Evolutionary conservation across 2,888 invertebrate genomes (phyloP).

Genomic region (Cephus sareptanus): DNA sequence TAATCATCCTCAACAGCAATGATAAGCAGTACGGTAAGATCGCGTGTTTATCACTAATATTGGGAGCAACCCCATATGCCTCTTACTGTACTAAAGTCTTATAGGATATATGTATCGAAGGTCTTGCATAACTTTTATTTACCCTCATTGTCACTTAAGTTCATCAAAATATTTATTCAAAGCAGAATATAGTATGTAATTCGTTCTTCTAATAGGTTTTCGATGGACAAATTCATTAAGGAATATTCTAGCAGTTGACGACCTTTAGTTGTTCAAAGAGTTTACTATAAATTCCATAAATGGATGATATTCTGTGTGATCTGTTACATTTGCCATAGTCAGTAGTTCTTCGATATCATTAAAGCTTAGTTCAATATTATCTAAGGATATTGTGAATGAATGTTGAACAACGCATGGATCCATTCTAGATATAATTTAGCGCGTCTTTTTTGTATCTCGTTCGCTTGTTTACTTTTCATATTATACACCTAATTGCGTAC

Average conservation of each 20-base stretch:
- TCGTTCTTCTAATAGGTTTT: not conserved
- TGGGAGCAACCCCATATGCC: not conserved
- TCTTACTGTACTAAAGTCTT: not conserved
- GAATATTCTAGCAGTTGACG: not conserved
- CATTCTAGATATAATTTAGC: not conserved
- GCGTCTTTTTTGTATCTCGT: not conserved
- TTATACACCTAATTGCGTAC: not conserved
- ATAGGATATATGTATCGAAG: not conserved
- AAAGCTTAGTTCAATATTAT: not conserved
- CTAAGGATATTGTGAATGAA: not conserved
- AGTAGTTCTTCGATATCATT: not conserved
- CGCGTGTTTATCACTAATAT: not conserved
- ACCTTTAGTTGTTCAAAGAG: not conserved
- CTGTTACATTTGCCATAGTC: not conserved
- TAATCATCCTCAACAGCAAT: not conserved
- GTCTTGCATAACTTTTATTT: not conserved
- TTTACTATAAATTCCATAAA: not conserved
- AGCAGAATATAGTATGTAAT: not conserved
- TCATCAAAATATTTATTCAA: not conserved
- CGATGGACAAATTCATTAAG: not conserved
- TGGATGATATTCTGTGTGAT: not conserved
- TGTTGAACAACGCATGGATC: not conserved
- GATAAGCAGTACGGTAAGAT: not conserved
- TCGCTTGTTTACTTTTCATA: not conserved
- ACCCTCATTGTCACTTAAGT: not conserved